Base-by-base conservation (phyloP, 2,888 invertebrate genomes). In the Xestoiulus laeticollis region DNA sequence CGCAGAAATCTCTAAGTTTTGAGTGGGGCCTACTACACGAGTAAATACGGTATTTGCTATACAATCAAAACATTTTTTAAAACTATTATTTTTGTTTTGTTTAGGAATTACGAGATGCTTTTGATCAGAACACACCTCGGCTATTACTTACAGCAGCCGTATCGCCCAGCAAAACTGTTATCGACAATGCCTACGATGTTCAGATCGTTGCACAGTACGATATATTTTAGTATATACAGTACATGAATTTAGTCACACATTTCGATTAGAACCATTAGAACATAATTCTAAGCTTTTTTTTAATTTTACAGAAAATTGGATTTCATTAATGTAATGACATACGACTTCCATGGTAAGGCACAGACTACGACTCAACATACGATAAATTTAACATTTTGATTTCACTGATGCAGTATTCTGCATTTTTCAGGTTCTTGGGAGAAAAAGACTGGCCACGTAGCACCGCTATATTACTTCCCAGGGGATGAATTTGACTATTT, bases 131-230 rank as follows among this genome's bases (percentile, higher is more conserved):
- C 90, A 93, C 92, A 26, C 94, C 95, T 1, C 94, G 94, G n/a
- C 93, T 97, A 91, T 94, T 95, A 82, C 91, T 98, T 44, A 96
- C 97, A 0, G 95, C 96, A 0, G 95, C 97, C 0, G 94, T 98
- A 84, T 97, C 97, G 0, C 97, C 98, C 0, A 97, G 98, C 91
- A 96, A 96, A 90, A 96, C 97, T 92, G 96, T 98, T 0, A 97
- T 98, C 85, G 96, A 96, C 89, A 94, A 95, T 16, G 97, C 96
- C 0, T 98, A 98, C 90, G 97, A 98, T 90, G 93, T 97, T 32
- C 90, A 91, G 10, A 90, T 90, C 26, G 89, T 93, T 30, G 91
- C 91, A 68, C 89, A 90, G 89, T 90, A 89, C 43, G 87, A 44
- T n/a, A 14, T 2, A 6, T 33, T 53, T 32, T 16, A 22, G 19